phyloP scores from a whole-genome alignment of 2,888 invertebrate species.

The Lithophane semibrunnea region DNA sequence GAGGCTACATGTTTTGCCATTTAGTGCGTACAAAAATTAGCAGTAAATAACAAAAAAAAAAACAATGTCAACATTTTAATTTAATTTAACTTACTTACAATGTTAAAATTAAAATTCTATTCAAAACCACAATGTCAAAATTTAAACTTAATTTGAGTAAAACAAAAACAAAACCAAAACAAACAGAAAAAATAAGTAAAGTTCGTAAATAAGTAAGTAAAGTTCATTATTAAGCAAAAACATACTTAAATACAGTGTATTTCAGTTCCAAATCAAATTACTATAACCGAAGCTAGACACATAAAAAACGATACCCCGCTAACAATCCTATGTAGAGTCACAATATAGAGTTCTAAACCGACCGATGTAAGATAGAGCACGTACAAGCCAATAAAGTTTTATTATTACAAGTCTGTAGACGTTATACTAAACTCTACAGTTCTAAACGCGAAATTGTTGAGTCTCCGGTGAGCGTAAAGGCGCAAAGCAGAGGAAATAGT shows the following conservation, averaged over 20 bases:
- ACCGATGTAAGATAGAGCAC: conserved; percentile 60
- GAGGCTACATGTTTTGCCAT: too few species aligned
- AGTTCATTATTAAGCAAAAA: not conserved
- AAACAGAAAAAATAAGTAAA: too few species aligned
- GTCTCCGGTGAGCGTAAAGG: conserved; percentile 69
- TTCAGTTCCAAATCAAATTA: conserved; percentile 2
- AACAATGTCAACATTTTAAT: too few species aligned
- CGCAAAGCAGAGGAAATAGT: conserved; percentile 82
- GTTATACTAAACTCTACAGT: conserved; percentile 59
- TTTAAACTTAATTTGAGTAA: too few species aligned
- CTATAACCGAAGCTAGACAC: conserved; percentile 2
- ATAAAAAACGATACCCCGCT: conserved; percentile 14
- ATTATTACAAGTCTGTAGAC: conserved; percentile 63
- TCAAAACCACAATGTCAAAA: too few species aligned
- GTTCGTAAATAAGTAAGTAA: too few species aligned
- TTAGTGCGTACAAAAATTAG: too few species aligned
- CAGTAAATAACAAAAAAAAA: too few species aligned
- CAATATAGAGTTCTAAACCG: conserved; percentile 48
- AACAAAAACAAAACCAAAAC: too few species aligned
- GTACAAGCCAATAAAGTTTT: conserved; percentile 64
- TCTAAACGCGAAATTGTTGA: conserved; percentile 71
- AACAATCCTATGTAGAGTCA: conserved; percentile 41
- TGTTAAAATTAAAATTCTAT: too few species aligned
- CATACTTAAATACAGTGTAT: too few species aligned
- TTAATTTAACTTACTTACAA: too few species aligned